Conservation (phyloP, 92 coral and sea anemone genomes). For the Palythoa caribaeorum region DNA sequence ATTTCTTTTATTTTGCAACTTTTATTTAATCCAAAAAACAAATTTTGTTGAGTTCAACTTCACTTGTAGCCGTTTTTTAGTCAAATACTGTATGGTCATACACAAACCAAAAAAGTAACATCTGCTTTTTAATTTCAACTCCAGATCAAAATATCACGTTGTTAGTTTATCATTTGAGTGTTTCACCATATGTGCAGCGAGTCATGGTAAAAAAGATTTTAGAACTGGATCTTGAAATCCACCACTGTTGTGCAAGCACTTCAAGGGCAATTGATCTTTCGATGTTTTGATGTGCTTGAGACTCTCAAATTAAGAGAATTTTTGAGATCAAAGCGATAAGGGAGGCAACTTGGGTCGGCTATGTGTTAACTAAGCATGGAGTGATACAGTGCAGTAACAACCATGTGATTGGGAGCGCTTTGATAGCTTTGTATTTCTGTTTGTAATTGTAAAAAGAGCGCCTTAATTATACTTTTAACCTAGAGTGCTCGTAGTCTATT, state of each 20-base stretch:
- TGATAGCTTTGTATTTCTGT: too few species aligned
- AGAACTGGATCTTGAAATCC: conserved; percentile 17
- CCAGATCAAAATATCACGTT: background rate
- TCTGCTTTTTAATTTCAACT: background rate
- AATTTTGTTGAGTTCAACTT: background rate
- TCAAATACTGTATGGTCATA: background rate
- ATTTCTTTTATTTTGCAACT: background rate
- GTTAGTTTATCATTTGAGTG: background rate
- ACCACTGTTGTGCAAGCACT: conserved; percentile 21
- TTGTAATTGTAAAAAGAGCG: too few species aligned
- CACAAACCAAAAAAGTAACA: background rate
- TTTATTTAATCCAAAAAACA: background rate
- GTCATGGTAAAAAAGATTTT: background rate
- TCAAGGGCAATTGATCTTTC: conserved; percentile 1
- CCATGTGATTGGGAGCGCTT: background rate
- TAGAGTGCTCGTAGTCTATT: too few species aligned
- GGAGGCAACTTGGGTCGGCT: too few species aligned
- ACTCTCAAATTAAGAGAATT: background rate
- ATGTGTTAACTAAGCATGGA: background rate
- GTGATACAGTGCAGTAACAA: background rate
- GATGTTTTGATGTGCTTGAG: background rate
- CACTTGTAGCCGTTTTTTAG: background rate
- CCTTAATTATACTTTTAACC: too few species aligned
- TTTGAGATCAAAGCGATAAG: conserved; percentile 15
- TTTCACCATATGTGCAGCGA: conserved; percentile 19